These are phyloP conservation scores for Lepisosteus oculatus DNA, from an alignment of 2,113 vertebrate species.

Conservation along the genomic window DNA sequence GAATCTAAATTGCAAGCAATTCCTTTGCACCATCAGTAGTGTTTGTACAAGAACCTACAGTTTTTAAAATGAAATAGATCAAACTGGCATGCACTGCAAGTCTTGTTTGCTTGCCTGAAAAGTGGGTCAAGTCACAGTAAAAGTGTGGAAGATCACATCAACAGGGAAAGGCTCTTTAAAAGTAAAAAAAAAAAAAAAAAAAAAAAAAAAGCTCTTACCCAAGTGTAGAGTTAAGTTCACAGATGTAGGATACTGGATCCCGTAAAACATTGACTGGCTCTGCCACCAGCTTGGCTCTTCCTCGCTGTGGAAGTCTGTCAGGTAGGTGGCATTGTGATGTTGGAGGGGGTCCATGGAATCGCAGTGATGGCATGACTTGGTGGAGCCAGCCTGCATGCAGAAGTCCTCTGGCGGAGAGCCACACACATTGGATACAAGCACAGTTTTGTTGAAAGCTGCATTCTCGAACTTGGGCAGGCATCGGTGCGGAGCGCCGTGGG, in stretches of 20 bases:
- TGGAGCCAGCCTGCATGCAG: constrained; percentile 81
- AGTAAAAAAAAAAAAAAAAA: too few species aligned
- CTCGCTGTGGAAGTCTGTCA: constrained; percentile 88
- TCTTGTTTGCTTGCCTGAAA: too few species aligned
- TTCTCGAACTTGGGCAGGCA: constrained; percentile 90
- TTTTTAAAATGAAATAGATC: too few species aligned
- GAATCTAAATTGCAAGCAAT: too few species aligned
- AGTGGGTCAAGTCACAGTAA: too few species aligned
- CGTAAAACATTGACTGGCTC: constrained; percentile 90
- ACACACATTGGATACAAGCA: constrained; percentile 72
- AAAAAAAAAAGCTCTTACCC: constrained; percentile 65
- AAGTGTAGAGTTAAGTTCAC: constrained; percentile 84
- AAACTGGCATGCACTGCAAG: too few species aligned
- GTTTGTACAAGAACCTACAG: too few species aligned
- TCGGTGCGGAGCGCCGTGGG: constrained; percentile 60
- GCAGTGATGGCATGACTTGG: constrained; percentile 76
- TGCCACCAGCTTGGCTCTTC: constrained; percentile 96
- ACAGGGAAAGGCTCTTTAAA: too few species aligned
- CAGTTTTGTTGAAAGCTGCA: constrained; percentile 73
- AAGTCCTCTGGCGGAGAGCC: constrained; percentile 81
- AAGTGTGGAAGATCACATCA: too few species aligned
- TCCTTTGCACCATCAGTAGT: too few species aligned
- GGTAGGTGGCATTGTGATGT: constrained; percentile 75
- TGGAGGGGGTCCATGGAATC: constrained; percentile 55
- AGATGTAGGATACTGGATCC: constrained; percentile 81